Evolutionary conservation across 2,113 vertebrate species (phyloP), one percentile per base, ranked within the genome.

Genomic region (Ornithorhynchus anatinus): DNA sequence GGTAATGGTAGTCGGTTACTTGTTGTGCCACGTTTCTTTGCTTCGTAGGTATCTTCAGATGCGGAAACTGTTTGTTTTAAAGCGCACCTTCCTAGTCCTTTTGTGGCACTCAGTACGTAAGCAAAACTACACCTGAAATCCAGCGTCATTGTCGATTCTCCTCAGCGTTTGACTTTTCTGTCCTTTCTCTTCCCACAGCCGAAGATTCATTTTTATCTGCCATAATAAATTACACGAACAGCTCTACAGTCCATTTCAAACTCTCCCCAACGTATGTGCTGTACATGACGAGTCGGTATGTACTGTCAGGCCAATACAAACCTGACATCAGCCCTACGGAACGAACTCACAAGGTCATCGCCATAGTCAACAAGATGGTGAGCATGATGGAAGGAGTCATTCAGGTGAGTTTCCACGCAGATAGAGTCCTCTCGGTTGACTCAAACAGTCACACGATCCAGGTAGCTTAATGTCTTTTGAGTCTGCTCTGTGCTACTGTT

Each of bases 371-470:
- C 95, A 98, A 97, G 95, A 99, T 99, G 97, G 98, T 99, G 94
- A 98, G 93, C 95, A 99, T 98, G 97, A 99, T 99, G 97, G 98
- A 99, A 89, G 95, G 96, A 40, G 98, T 99, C 79, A 99, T 99
- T 86, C 97, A 99, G 97, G 98, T 99, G 82, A 94, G 97, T 92
- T 66, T 47, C 14, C 31, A 35, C 29, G 27, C 48, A 59, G 22
- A 29, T 64, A 54, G 12, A 4, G 1, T n/a, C n/a, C n/a, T n/a
- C n/a, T n/a, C n/a, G n/a, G n/a, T n/a, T n/a, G n/a, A n/a, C n/a
- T n/a, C n/a, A n/a, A n/a, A n/a, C n/a, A n/a, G n/a, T n/a, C n/a
- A n/a, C n/a, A n/a, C n/a, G n/a, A n/a, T n/a, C n/a, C n/a, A n/a
- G n/a, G n/a, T n/a, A n/a, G n/a, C n/a, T n/a, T n/a, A n/a, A n/a